Base-by-base conservation (phyloP, 1,140 invertebrate species). In the Agrilus planipennis region DNA sequence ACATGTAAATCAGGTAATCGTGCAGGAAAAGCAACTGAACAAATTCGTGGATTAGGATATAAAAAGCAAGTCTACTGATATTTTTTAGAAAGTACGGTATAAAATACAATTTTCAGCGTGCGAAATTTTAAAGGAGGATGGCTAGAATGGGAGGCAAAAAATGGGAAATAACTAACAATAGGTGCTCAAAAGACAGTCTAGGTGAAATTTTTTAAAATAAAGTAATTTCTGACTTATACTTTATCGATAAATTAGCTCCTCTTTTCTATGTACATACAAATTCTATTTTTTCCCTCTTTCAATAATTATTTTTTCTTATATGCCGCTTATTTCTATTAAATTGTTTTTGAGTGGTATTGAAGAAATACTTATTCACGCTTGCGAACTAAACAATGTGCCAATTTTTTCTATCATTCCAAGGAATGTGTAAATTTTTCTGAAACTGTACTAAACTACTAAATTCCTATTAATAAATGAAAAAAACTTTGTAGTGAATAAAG, bases 1-100 rank as follows among this genome's bases (percentile, higher is more conserved):
- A 64, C 62, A 17, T 71, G 68, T 42, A 59, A 42, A 46, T 50
- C 56, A 30, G 68, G 67, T 28, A 63, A 46, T 45, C 57, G 68
- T 46, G 65, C 63, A 42, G 47, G n/a, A n/a, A 54, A 44, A 17
- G 61, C 66, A 7, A 55, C 61, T 39, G 41, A 54, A 43, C 51
- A 54, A 28, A 41, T 67, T 3, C 46, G 46, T 29, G 61, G 61
- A 51, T 43, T 64, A 21, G 67, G 66, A 50, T 69, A 60, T 42
- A 40, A 58, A 42, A 61, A 62, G 67, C 67, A 59, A 43, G 50
- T 47, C 6, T 11, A 14, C 32, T 42, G 35, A 25, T 38, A 35
- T 18, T 20, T 35, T 9, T 18, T 7, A 35, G 19, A 17, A 17
- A 35, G 16, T 12, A 18, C 7, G 10, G 19, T 20, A 14, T 18